Evolutionary conservation across 2,797 vertebrate species (phyloP).

Genomic region (Cetoscarus ocellatus): DNA sequence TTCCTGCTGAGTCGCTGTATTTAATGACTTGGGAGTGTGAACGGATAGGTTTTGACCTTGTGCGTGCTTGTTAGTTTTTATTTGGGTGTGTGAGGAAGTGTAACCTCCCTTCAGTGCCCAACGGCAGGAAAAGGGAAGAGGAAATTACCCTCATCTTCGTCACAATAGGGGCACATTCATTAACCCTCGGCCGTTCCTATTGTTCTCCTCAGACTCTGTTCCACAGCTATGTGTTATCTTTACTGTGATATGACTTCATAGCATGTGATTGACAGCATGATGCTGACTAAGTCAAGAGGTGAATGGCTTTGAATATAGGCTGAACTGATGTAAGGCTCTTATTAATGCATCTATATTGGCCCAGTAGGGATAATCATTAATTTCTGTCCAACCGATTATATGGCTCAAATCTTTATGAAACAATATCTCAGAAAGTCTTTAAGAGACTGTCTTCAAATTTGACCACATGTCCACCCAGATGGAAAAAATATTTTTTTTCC

Average conservation of each 20-base stretch:
- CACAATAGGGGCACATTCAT: constrained; percentile 17
- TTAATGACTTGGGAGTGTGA: background rate
- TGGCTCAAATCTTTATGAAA: too few species aligned
- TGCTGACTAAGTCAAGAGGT: constrained; percentile 6
- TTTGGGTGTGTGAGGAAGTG: constrained; percentile 22
- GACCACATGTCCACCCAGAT: too few species aligned
- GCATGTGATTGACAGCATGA: background rate
- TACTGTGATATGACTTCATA: constrained; percentile 13
- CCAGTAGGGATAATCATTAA: too few species aligned
- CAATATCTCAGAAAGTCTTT: too few species aligned
- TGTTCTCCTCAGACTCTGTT: constrained; percentile 42
- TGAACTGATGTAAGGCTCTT: too few species aligned
- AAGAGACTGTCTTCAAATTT: too few species aligned
- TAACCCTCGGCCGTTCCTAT: constrained; percentile 38
- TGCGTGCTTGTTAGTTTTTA: background rate
- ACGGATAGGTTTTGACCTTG: background rate
- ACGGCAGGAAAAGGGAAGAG: constrained; percentile 31
- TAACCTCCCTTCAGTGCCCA: constrained; percentile 17
- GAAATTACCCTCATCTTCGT: constrained; percentile 22
- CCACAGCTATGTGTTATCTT: background rate
- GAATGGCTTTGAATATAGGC: too few species aligned
- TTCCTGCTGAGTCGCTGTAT: background rate
- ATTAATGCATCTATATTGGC: too few species aligned
- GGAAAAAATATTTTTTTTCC: too few species aligned
- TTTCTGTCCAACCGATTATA: too few species aligned